Evolutionary conservation across 2,888 invertebrate genomes (phyloP), one percentile per base, ranked within the genome.

Genomic region (Andricus quercusramuli): DNA sequence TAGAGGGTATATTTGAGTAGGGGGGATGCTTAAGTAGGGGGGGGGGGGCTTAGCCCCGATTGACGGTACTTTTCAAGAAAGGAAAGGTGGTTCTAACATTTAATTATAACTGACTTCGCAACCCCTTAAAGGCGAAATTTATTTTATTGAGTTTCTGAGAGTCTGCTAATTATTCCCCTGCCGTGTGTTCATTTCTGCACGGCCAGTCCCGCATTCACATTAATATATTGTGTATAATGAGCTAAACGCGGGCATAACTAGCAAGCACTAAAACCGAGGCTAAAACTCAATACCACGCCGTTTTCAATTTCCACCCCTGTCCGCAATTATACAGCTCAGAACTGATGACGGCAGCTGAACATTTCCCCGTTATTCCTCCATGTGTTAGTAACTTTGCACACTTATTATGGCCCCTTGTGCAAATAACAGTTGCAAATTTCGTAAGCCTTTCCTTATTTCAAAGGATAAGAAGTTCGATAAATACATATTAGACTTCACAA

Each of bases 31-130:
- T n/a, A n/a, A n/a, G n/a, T n/a, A n/a, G n/a, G n/a, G n/a, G n/a
- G n/a, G n/a, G n/a, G n/a, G n/a, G n/a, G n/a, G 5, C 32, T 32
- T 32, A 32, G 32, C 32, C 5, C 32, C 5, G 32, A 6, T 32
- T 32, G 5, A 32, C 32, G 32, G 66, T 77, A 82, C 76, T 76
- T 68, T 70, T 79, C 64, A 66, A 41, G 79, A 77, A 78, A 78
- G 41, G 79, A 51, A 62, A 20, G 25, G 74, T 47, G 66, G 85
- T 83, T 83, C 77, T 82, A 86, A 82, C 84, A 83, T 85, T 87
- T 88, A 90, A 90, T 91, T 91, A 91, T 90, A 87, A 88, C 88
- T 87, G 85, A 86, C 89, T 89, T 88, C 88, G 87, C 86, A 87
- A 87, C 85, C 88, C 87, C 87, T 90, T 90, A 86, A 85, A 83